Percentiles rank a stretch among this genome's conserved stretches.
phyloP scores from a whole-genome alignment of 2,113 vertebrate species.

The Ciconia boyciana region DNA sequence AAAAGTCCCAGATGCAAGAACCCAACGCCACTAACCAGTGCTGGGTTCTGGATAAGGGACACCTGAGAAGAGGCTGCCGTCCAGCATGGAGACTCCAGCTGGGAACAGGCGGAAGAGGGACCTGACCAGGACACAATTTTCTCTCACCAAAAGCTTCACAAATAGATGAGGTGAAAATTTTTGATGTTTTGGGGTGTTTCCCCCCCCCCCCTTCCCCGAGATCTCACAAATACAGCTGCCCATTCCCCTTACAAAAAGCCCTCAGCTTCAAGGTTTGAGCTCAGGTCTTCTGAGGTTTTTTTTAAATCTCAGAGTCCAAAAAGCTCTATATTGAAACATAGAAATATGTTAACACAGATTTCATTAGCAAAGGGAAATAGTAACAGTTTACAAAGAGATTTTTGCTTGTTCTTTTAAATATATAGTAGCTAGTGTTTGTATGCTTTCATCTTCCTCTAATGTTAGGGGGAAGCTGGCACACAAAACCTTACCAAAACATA shows the following conservation, averaged over 20 bases:
- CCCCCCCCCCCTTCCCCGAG: too few species aligned
- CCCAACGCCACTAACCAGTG: neutral
- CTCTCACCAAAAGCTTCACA: neutral
- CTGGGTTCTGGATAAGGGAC: neutral
- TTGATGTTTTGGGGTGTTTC: neutral
- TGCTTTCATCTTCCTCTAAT: slow-evolving; percentile 34
- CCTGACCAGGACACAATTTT: neutral
- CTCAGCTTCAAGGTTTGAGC: neutral
- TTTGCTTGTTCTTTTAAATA: neutral
- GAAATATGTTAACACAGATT: neutral
- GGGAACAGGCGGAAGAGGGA: neutral
- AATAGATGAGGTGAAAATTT: neutral
- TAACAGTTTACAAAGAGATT: slow-evolving; percentile 11
- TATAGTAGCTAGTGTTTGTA: neutral
- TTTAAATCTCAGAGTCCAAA: neutral
- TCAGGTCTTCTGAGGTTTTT: neutral
- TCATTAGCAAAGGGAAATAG: neutral
- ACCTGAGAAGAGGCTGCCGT: neutral
- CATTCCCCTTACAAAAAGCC: neutral
- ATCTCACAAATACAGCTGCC: neutral
- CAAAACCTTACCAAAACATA: slow-evolving; percentile 4
- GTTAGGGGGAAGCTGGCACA: neutral
- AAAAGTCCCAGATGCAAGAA: neutral
- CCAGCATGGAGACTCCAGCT: neutral
- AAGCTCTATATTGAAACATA: neutral